Conservation (phyloP, 2,113 vertebrate genomes). For the Daphoenositta chrysoptera region DNA sequence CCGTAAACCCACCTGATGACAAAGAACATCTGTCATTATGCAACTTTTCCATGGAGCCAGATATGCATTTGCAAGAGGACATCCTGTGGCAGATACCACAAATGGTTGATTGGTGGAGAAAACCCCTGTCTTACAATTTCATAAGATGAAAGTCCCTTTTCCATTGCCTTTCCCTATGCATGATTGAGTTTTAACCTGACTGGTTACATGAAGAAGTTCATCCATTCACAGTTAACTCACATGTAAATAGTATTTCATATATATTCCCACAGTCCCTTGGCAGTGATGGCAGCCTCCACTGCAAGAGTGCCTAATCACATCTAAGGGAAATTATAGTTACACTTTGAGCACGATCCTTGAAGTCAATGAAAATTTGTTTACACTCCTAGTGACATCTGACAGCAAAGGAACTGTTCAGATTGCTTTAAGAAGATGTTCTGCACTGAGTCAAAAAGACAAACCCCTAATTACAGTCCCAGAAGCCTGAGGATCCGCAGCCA, state of each 20-base stretch:
- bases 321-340: background rate
- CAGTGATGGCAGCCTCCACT: background rate
- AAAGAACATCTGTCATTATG: background rate
- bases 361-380: background rate
- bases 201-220: background rate
- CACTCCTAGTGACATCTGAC: background rate
- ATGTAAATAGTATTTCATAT: background rate
- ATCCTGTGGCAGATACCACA: background rate
- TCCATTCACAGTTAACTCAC: background rate
- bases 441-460: background rate
- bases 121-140: background rate
- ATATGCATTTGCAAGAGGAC: background rate
- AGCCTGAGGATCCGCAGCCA: background rate
- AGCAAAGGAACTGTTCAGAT: background rate
- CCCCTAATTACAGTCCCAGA: background rate
- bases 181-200: background rate
- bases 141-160: background rate
- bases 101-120: background rate
- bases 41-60: background rate
- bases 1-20: background rate
- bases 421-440: background rate
- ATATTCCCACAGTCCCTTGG: background rate
- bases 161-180: background rate
- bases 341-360: background rate
- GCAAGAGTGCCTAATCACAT: background rate